Conservation (phyloP, 2,888 invertebrate genomes). For the Calameuta idolon region DNA sequence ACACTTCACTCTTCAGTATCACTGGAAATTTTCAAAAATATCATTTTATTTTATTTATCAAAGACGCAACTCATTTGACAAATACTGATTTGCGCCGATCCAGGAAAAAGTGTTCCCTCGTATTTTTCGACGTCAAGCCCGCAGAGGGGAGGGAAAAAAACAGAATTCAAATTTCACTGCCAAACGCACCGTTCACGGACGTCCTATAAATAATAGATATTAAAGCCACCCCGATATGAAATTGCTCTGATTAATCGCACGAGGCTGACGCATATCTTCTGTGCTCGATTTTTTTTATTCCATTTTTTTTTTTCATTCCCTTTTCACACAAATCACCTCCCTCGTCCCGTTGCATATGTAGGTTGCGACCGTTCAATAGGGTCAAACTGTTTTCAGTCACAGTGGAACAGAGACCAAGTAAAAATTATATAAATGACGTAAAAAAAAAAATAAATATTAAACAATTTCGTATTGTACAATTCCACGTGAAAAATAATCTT, state of each 20-base stretch:
- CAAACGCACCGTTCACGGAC: background rate
- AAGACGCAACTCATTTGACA: background rate
- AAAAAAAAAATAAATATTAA: background rate
- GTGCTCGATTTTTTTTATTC: background rate
- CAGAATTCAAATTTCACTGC: background rate
- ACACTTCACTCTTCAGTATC: conserved; percentile 76
- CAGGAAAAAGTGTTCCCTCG: background rate
- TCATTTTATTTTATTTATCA: background rate
- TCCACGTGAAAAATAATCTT: background rate
- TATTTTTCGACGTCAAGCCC: background rate
- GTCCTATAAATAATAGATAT: background rate
- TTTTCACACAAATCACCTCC: background rate
- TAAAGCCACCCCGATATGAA: background rate
- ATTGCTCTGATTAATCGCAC: background rate
- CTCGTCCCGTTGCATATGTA: background rate
- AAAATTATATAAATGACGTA: background rate
- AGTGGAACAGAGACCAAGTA: background rate
- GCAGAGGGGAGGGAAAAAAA: background rate
- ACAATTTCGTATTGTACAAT: background rate
- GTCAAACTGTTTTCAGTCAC: background rate
- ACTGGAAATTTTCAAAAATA: conserved; percentile 66
- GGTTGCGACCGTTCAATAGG: background rate
- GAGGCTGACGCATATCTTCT: background rate
- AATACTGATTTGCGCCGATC: background rate
- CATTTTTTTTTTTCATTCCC: background rate